Percentiles rank a stretch among this genome's conserved stretches.
These are phyloP conservation scores for Bellardia bayeri DNA, from an alignment of 2,888 invertebrate genomes.

Conservation along the genomic window DNA sequence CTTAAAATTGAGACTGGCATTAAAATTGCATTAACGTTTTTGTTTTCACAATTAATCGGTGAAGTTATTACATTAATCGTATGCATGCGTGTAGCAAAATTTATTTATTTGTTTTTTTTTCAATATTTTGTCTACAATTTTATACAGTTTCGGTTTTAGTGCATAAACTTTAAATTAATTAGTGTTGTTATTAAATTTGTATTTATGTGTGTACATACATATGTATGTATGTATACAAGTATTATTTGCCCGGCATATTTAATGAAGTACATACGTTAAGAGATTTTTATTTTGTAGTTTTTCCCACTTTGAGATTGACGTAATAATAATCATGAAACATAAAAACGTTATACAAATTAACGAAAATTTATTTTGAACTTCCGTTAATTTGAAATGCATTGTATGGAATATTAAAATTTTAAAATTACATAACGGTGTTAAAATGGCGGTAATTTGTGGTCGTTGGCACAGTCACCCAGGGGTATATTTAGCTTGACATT, in stretches of 20 bases:
- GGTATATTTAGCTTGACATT: not conserved
- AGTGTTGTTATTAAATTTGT: constrained; percentile 33
- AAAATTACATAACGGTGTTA: constrained; percentile 65
- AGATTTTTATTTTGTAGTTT: not conserved
- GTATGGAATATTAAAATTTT: constrained; percentile 59
- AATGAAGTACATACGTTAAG: constrained; percentile 36
- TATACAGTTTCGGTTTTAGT: constrained; percentile 24
- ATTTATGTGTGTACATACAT: not conserved
- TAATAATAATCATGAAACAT: not conserved
- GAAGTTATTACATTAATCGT: constrained; percentile 1
- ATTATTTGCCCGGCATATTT: constrained; percentile 32
- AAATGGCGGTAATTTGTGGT: constrained; percentile 38
- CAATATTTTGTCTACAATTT: constrained; percentile 34
- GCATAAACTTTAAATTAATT: constrained; percentile 53
- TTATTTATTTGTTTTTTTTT: not conserved
- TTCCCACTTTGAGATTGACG: not conserved
- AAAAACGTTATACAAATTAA: constrained; percentile 35
- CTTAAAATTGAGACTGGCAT: constrained; percentile 1
- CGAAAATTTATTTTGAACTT: constrained; percentile 55
- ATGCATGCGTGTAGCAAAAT: constrained; percentile 33
- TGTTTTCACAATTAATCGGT: constrained; percentile 6
- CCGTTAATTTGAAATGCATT: constrained; percentile 63
- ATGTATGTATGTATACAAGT: too few species aligned
- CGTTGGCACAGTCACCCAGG: not conserved
- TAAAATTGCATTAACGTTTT: constrained; percentile 45